phyloP scores from a whole-genome alignment of 2,113 vertebrate species.

The Hippocampus zosterae region DNA sequence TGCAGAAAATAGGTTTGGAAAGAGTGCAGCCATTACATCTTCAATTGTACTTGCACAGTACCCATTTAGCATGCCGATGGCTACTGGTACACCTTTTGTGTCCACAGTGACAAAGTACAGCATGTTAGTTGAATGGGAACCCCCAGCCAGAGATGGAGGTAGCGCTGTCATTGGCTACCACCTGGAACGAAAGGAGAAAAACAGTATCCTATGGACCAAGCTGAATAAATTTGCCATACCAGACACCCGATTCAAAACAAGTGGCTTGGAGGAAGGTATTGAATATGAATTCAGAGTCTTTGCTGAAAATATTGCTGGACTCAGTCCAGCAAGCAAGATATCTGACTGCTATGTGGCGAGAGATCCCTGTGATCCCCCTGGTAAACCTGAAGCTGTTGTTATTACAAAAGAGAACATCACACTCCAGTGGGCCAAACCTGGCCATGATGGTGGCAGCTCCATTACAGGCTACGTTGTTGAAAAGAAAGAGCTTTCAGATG shows the following conservation, averaged over 20 bases:
- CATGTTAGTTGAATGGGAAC: conserved; percentile 92
- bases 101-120: conserved; percentile 85
- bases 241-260: conserved; percentile 88
- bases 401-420: conserved; percentile 89
- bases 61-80: conserved; percentile 87
- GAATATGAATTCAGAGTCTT: conserved; percentile 95
- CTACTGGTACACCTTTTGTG: conserved; percentile 85
- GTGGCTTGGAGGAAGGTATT: conserved; percentile 90
- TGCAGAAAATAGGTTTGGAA: conserved; percentile 96
- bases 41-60: conserved; percentile 84
- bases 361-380: conserved; percentile 91
- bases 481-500: conserved; percentile 90
- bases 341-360: conserved; percentile 88
- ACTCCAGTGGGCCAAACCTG: conserved; percentile 89
- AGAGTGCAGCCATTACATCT: conserved; percentile 85
- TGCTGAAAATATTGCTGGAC: conserved; percentile 93
- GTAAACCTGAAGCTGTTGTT: conserved; percentile 87
- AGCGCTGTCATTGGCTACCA: conserved; percentile 90
- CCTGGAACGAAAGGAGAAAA: conserved; percentile 96
- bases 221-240: conserved; percentile 85
- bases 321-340: conserved; percentile 86
- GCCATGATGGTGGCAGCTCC: conserved; percentile 90
- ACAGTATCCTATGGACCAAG: conserved; percentile 96
- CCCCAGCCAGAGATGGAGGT: conserved; percentile 89
- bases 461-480: conserved; percentile 93